Base-by-base conservation (phyloP, 2,797 vertebrate species). In the Graptemys geographica region DNA sequence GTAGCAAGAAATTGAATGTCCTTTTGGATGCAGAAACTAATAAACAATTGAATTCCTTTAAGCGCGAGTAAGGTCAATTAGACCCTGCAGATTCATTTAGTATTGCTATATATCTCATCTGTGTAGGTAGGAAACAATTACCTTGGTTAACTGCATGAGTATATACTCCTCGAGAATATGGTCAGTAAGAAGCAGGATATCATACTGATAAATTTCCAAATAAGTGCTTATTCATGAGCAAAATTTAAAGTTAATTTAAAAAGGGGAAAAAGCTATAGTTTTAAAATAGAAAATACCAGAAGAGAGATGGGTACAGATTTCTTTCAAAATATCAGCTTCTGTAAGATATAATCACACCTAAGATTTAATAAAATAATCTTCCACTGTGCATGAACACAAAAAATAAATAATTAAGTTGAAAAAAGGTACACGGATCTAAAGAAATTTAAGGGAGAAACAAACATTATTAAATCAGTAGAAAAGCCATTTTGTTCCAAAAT, bases 121-220 rank as follows among this genome's bases (percentile, higher is more conserved):
- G 19, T 87, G 93, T 93, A 96, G 49, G 65, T 25, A 87, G 25
- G n/a, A 83, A 96, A 88, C 91, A 96, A 95, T 51, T 87, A 65
- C 47, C 55, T 96, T 23, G 2, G 79, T 87, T 96, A 95, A 89
- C 89, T 94, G 51, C 11, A 81, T 51, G 7, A 83, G 11, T 80
- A 78, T 8, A 11, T 89, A 57, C 86, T 89, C 90, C 56, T 94
- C 59, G 33, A 87, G 8, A 90, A 74, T 53, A 89, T 44, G 37
- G 21, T 87, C 57, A 79, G 52, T 87, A 87, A 83, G 13, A 94
- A 87, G 92, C 4, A 95, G 52, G 19, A 31, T 76, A 88, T 81
- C 53, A 51, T n/a, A 93, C 87, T 27, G 80, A 84, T 18, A 87
- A 16, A 47, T 65, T 52, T 37, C n/a, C 62, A 41, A n/a, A n/a